Base-by-base conservation (phyloP, 2,888 invertebrate species). In the Leptopilina syphax region DNA sequence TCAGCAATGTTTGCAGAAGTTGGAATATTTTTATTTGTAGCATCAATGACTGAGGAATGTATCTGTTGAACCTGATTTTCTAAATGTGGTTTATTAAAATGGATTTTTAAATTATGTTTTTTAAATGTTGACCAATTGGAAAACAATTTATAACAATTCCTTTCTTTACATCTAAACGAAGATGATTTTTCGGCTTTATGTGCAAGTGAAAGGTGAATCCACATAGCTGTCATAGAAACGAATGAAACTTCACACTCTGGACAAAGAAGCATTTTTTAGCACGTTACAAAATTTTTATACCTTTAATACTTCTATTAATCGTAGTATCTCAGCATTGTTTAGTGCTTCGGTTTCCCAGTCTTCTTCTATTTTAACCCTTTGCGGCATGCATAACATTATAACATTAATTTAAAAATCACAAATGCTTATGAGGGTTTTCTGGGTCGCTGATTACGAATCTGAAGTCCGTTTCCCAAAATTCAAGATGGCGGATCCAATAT, bases 81-180 rank as follows among this genome's bases (percentile, higher is more conserved):
- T 65, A 65, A 34, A 13, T 27, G 10, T 12, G 5, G n/a, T 1
- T 2, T 13, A n/a, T 60, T 34, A 10, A 34, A 12, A 65, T 65
- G 34, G 4, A 34, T 10, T 65, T 34, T 65, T 4, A 65, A 13
- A 47, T 47, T 3, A 70, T 47, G 47, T 27, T 54, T 70, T 70
- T 50, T 70, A 18, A 70, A 70, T 9, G 47, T 47, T 24, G 54
- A 54, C 70, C 70, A 47, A 70, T 47, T 70, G 24, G 47, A 70
- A 47, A 54, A 70, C 47, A 70, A 24, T 47, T 54, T 47, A 18
- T 47, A 70, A 12, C 70, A 70, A 1, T 47, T n/a, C 6, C 34
- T 10, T 63, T 57, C 41, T 44, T 18, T 44, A 65, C 41, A 41
- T 44, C 57, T 66, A 7, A 67, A 63, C n/a, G 60, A 60, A 3